Evolutionary conservation across 53 echinoderm and acorn worm genomes (phyloP), one percentile per base, ranked within the genome.

Genomic region (Hippasteria phrygiana): DNA sequence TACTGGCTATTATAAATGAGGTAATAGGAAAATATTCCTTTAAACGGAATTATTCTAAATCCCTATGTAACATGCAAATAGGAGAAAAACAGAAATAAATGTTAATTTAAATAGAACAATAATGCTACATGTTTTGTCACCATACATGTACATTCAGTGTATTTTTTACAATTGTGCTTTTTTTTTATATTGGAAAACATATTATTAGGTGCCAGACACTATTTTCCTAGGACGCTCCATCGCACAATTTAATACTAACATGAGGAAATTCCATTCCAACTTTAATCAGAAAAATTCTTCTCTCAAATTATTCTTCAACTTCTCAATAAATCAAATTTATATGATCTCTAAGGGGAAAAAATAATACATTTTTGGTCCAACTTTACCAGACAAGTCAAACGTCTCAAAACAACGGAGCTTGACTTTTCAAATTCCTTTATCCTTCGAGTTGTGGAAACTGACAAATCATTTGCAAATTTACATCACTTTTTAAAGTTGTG

Each of bases 1-100:
- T 81, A 81, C 81, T 81, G 81, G 81, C 81, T 81, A 81, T 67
- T 28, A 67, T 41, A 72, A 72, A 64, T 81, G 81, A 81, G 81
- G 81, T 81, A 81, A 80, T 64, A 50, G 54, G 63, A 79, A 59
- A 78, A 38, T 10, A 28, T 39, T 29, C 71, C 31, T 72, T 72
- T 18, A 40, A 34, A 16, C 41, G 37, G 41, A 34, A 20, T 42
- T 2, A 72, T 16, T 72, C 72, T 72, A 72, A 72, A 41, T 36
- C 13, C 4, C 71, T 71, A 71, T 39, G 17, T 72, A 22, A 72
- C 72, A 72, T 72, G 72, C 72, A 72, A 72, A 67, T 7, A 35
- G 69, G 9, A 67, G 34, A 42, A 72, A 39, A 40, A 41, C 18
- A 42, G 7, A 14, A 16, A 70, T 41, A 18, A 18, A 1, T 2